These are phyloP conservation scores for Pica pica DNA, from an alignment of 2,113 vertebrate species.

Conservation along the genomic window DNA sequence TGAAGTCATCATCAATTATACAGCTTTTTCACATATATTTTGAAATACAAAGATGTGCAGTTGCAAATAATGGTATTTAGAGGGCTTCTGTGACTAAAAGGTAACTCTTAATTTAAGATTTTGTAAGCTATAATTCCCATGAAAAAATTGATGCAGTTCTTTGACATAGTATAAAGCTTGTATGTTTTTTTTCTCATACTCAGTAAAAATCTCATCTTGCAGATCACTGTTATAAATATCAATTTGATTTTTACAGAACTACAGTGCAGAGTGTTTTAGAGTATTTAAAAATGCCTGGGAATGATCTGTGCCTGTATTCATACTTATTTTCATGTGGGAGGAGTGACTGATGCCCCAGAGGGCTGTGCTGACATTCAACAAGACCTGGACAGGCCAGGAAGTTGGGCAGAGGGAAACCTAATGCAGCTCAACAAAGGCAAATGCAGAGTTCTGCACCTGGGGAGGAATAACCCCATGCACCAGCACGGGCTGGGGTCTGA, in stretches of 20 bases:
- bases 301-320: not conserved
- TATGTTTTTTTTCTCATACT: conserved; percentile 11
- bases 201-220: conserved; percentile 26
- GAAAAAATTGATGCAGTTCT: not conserved
- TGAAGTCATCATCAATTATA: not conserved
- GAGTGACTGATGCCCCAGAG: not conserved
- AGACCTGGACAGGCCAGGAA: not conserved
- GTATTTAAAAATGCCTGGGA: not conserved
- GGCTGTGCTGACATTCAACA: not conserved
- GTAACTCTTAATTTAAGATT: conserved; percentile 14
- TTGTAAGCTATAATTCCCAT: not conserved
- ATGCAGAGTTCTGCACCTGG: not conserved
- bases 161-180: not conserved
- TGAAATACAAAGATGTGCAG: not conserved
- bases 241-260: not conserved
- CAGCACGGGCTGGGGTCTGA: not conserved
- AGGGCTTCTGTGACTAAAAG: not conserved
- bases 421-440: not conserved
- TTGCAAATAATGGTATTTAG: not conserved
- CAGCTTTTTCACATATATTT: not conserved
- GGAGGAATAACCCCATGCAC: rapidly evolving
- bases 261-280: not conserved
- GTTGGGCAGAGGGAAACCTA: not conserved
- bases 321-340: not conserved
- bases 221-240: not conserved